Percentiles rank a stretch among this genome's conserved stretches.
Conservation (phyloP, 2,888 invertebrate genomes). For the Micoletzkya japonica region DNA sequence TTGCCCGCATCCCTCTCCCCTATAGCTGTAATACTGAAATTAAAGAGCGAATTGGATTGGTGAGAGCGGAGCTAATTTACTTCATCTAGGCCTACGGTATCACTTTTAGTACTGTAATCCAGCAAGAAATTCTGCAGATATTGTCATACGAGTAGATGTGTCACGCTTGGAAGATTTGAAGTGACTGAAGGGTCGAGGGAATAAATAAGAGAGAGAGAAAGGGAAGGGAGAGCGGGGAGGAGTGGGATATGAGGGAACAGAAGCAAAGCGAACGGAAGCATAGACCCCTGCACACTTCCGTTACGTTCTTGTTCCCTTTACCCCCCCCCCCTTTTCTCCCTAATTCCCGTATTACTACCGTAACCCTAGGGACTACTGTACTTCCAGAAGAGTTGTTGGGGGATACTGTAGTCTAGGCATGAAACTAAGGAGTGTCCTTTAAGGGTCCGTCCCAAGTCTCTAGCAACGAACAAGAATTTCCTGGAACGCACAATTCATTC, state of each 20-base stretch:
- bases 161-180: background rate
- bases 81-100: too few species aligned
- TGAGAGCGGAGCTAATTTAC: too few species aligned
- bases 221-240: background rate
- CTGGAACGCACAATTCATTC: conserved; percentile 41
- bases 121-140: too few species aligned
- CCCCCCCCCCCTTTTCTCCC: too few species aligned
- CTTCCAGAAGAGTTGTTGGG: background rate
- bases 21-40: too few species aligned
- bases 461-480: conserved; percentile 48
- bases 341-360: too few species aligned
- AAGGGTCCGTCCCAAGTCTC: conserved; percentile 41
- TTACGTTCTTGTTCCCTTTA: background rate
- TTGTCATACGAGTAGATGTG: background rate
- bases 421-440: conserved; percentile 19
- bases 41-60: too few species aligned
- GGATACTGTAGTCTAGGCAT: background rate
- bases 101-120: too few species aligned
- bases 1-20: background rate
- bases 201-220: background rate
- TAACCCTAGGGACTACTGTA: too few species aligned
- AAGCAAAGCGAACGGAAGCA: background rate
- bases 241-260: background rate
- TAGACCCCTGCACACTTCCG: background rate
- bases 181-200: background rate